A percentile compares a stretch with the other conserved stretches of the same genome.
These are phyloP conservation scores for Penaeus vannamei DNA, from an alignment of 1,140 invertebrate species.

Conservation along the genomic window DNA sequence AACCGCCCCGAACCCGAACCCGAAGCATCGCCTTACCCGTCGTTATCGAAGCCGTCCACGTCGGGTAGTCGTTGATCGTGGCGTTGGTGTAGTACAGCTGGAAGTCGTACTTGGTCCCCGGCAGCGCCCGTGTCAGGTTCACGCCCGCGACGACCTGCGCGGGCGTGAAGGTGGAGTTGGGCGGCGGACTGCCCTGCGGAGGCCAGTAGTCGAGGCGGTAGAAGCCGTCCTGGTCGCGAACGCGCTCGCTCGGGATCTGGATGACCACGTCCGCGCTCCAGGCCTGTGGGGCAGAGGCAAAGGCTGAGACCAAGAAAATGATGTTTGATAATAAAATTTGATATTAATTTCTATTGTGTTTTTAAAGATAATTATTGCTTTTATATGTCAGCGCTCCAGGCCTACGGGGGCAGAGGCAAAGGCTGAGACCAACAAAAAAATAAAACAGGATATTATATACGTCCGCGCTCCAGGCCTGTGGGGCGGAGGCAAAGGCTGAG, in stretches of 20 bases:
- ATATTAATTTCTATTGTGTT: neutral
- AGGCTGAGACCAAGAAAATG: neutral
- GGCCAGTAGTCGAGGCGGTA: conserved; percentile 90
- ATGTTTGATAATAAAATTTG: neutral
- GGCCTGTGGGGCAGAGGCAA: neutral
- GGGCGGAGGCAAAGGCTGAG: too few species aligned
- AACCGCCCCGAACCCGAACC: too few species aligned
- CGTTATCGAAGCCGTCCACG: conserved; percentile 90
- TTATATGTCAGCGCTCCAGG: too few species aligned
- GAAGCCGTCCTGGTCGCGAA: conserved; percentile 78
- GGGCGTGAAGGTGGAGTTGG: conserved; percentile 88
- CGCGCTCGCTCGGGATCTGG: conserved; percentile 79
- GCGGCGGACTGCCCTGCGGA: conserved; percentile 83
- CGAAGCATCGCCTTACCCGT: conserved; percentile 91
- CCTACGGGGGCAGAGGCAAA: too few species aligned
- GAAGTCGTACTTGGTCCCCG: conserved; percentile 92
- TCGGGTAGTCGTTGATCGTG: conserved; percentile 85
- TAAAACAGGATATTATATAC: too few species aligned
- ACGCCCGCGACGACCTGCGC: conserved; percentile 86
- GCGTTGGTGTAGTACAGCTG: conserved; percentile 90
- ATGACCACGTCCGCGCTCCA: conserved; percentile 83
- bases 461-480: conserved; percentile 75
- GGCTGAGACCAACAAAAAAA: too few species aligned
- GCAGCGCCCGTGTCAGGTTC: conserved; percentile 85
- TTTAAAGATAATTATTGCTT: too few species aligned